phyloP scores from a whole-genome alignment of 1,140 invertebrate genomes.

The Parasteatoda tepidariorum region DNA sequence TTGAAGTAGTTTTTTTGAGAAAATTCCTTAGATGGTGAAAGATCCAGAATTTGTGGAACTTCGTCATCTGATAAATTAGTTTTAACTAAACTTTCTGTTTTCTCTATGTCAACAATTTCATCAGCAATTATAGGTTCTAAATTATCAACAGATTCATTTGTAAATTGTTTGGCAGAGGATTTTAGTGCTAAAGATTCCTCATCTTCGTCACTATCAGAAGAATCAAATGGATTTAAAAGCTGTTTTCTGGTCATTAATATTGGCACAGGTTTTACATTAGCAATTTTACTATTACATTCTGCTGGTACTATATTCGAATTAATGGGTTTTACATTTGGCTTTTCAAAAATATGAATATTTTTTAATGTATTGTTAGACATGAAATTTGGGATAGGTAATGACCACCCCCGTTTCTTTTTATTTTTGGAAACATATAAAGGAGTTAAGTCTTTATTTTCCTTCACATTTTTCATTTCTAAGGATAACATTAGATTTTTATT shows the following conservation, averaged over 20 bases:
- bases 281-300: not conserved
- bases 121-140: constrained; percentile 47
- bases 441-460: no score
- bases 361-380: not conserved
- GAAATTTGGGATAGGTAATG: not conserved
- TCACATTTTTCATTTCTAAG: no score
- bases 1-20: not conserved
- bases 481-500: no score
- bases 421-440: not conserved
- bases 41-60: constrained; percentile 66
- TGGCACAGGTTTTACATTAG: constrained; percentile 3
- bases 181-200: not conserved
- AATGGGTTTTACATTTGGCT: not conserved
- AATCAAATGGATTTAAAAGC: constrained; percentile 89
- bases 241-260: constrained; percentile 86
- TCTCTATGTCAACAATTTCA: constrained; percentile 48
- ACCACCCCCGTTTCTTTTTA: not conserved
- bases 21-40: constrained; percentile 65
- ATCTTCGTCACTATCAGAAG: constrained; percentile 85
- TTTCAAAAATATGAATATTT: not conserved
- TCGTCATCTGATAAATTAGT: constrained; percentile 63
- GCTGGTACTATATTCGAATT: not conserved
- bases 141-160: not conserved
- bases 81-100: constrained; percentile 27
- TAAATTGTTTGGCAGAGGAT: not conserved